A percentile compares a stretch with the other conserved stretches of the same genome.
phyloP scores from a whole-genome alignment of 2,113 vertebrate species.

The Periophthalmodon schlosseri region DNA sequence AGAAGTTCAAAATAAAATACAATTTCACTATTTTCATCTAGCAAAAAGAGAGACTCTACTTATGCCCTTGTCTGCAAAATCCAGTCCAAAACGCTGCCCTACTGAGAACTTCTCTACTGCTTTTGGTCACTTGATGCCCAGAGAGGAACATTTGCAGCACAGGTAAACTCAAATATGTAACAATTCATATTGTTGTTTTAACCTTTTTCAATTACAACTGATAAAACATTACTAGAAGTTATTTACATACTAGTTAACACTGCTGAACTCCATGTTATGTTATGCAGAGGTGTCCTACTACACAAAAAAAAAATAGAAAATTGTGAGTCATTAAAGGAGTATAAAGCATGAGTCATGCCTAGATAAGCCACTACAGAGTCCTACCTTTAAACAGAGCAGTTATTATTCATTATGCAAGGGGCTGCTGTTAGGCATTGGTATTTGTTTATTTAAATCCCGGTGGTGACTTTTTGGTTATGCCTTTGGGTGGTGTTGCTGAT shows the following conservation, averaged over 20 bases:
- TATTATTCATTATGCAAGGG: neutral
- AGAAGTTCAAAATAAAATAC: neutral
- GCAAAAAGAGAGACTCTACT: slow-evolving; percentile 91
- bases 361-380: too few relatives aligned
- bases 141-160: slow-evolving; percentile 78
- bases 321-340: too few relatives aligned
- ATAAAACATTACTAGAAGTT: too few relatives aligned
- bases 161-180: slow-evolving; percentile 57
- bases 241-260: too few relatives aligned
- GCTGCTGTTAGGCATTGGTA: neutral
- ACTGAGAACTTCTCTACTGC: slow-evolving; percentile 94
- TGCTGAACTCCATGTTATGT: too few relatives aligned
- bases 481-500: too few relatives aligned
- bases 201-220: too few relatives aligned
- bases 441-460: neutral
- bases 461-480: neutral
- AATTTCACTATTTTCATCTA: slow-evolving; percentile 42
- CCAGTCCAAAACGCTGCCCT: slow-evolving; percentile 94
- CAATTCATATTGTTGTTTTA: too few relatives aligned
- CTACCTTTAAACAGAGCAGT: neutral
- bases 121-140: slow-evolving; percentile 84
- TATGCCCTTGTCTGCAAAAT: slow-evolving; percentile 83
- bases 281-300: too few relatives aligned
- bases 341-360: too few relatives aligned
- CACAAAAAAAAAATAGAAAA: too few relatives aligned